A percentile compares a stretch with the other conserved stretches of the same genome.
Conservation (phyloP, 2,888 invertebrate species). For the Apamea sordens region DNA sequence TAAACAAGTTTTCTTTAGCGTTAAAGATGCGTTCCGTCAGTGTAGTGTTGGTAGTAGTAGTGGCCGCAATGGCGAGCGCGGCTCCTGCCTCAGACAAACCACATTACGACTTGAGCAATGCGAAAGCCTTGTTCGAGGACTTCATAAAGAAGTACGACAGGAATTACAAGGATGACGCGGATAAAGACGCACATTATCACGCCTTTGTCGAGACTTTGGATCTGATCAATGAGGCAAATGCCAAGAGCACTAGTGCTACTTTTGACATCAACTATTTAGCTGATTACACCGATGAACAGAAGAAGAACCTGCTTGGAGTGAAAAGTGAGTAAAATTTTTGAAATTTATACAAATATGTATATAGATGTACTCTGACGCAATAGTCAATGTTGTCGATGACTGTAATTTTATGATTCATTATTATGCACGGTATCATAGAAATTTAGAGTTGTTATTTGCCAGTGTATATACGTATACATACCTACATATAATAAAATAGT, state of each 20-base stretch:
- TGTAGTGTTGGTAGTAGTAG: conserved; percentile 45
- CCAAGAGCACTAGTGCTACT: conserved; percentile 46
- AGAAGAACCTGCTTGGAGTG: conserved; percentile 57
- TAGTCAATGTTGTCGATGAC: background rate
- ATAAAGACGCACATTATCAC: conserved; percentile 69
- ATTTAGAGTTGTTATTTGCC: conserved; percentile 24
- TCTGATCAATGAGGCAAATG: conserved; percentile 68
- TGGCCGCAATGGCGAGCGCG: conserved; percentile 55
- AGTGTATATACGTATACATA: background rate
- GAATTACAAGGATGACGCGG: conserved; percentile 71
- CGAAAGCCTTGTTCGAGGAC: conserved; percentile 67
- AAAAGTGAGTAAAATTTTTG: conserved; percentile 45
- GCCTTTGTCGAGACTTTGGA: conserved; percentile 69
- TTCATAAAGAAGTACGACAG: conserved; percentile 71
- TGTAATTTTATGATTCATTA: background rate
- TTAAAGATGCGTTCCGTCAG: conserved; percentile 41
- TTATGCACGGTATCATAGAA: background rate
- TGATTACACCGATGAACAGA: conserved; percentile 72
- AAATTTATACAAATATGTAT: background rate
- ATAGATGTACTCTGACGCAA: background rate
- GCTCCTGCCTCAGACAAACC: conserved; percentile 13
- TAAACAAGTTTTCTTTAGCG: background rate
- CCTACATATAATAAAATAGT: background rate
- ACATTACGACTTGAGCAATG: conserved; percentile 69
- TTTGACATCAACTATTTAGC: conserved; percentile 74